Evolutionary conservation across 2,888 invertebrate species (phyloP).

Genomic region (Trissoscelio sp.): DNA sequence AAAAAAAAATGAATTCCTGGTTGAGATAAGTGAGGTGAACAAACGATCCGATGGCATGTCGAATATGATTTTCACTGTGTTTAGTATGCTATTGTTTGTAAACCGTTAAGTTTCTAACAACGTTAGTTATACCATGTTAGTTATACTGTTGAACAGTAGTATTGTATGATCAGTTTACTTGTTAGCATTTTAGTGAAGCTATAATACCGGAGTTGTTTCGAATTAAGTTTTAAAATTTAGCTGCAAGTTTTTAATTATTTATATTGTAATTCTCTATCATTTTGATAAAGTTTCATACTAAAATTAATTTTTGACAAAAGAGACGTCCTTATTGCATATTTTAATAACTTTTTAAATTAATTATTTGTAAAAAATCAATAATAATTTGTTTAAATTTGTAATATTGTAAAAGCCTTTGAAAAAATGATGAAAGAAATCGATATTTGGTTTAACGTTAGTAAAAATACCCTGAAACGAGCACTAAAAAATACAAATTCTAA

Average conservation of each 20-base stretch:
- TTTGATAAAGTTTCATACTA: too few relatives aligned
- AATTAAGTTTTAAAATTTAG: background rate
- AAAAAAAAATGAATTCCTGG: background rate
- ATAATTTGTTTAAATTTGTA: too few relatives aligned
- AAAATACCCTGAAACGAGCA: too few relatives aligned
- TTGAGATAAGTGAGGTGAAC: constrained; percentile 36
- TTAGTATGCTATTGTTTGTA: constrained; percentile 36
- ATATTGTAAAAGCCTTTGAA: too few relatives aligned
- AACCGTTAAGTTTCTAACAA: constrained; percentile 32
- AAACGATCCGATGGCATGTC: constrained; percentile 25
- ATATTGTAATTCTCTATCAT: too few relatives aligned
- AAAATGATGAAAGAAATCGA: too few relatives aligned
- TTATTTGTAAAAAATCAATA: too few relatives aligned
- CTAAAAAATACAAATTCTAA: too few relatives aligned
- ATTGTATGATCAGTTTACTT: background rate
- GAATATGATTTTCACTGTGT: constrained; percentile 34
- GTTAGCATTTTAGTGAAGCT: background rate
- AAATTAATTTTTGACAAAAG: too few relatives aligned
- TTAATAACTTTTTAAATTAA: too few relatives aligned
- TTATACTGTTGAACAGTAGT: constrained; percentile 2
- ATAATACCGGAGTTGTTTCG: background rate
- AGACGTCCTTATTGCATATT: too few relatives aligned
- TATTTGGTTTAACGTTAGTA: too few relatives aligned
- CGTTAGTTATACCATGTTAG: constrained; percentile 11
- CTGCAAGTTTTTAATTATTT: background rate